Evolutionary conservation across 2,797 vertebrate species (phyloP).

Genomic region (Falco columbarius): DNA sequence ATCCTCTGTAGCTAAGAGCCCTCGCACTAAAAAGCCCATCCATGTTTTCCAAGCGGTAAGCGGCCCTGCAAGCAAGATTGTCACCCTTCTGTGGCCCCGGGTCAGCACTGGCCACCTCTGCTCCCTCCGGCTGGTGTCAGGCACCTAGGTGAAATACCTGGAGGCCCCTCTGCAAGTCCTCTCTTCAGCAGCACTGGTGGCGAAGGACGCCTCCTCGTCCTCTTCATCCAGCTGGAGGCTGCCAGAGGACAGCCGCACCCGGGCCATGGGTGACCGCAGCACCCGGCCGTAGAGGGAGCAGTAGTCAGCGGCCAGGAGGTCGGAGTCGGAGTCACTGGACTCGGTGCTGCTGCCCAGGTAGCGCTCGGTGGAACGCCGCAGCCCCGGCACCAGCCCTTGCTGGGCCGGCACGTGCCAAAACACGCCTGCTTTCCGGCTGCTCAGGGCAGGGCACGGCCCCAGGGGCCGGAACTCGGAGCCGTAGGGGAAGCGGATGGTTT

Average conservation of each 20-base stretch:
- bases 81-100: neutral
- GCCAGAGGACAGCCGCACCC: slow-evolving; percentile 89
- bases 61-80: neutral
- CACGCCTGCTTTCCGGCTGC: slow-evolving; percentile 70
- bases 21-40: neutral
- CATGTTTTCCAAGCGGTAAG: neutral
- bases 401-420: slow-evolving; percentile 54
- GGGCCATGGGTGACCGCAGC: slow-evolving; percentile 78
- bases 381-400: slow-evolving; percentile 68
- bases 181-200: neutral
- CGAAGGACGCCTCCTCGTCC: slow-evolving; percentile 77
- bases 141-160: slow-evolving; percentile 74
- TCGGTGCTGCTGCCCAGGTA: slow-evolving; percentile 78
- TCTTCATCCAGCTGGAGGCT: slow-evolving; percentile 92
- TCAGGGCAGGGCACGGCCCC: slow-evolving; percentile 87
- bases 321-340: slow-evolving; percentile 91
- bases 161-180: slow-evolving; percentile 36
- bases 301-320: slow-evolving; percentile 86
- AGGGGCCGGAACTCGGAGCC: slow-evolving; percentile 90
- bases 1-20: neutral
- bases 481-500: slow-evolving; percentile 81
- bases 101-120: neutral
- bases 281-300: slow-evolving; percentile 81
- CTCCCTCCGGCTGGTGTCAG: accelerated
- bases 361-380: slow-evolving; percentile 70